Conservation (phyloP, 2,797 vertebrate genomes). For the Pampus argenteus region DNA sequence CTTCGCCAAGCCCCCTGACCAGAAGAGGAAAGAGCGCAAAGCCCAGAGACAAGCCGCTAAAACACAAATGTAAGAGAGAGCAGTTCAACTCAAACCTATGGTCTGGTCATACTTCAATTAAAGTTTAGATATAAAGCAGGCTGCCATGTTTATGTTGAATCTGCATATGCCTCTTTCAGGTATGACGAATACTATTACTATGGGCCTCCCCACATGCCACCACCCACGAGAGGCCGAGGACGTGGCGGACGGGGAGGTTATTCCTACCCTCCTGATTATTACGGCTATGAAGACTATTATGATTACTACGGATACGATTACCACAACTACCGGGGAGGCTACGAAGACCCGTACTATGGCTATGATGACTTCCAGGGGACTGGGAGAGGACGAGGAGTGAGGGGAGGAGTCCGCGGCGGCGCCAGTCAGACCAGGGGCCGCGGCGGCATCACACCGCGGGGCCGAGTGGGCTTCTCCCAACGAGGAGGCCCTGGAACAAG, state of each 20-base stretch:
- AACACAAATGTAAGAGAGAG: constrained; percentile 93
- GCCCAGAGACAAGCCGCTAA: constrained; percentile 99
- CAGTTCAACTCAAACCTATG: neutral
- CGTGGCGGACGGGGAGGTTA: constrained; percentile 95
- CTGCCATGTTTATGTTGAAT: constrained; percentile 12
- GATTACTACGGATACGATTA: constrained; percentile 99
- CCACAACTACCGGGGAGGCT: constrained; percentile 99
- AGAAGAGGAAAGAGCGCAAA: constrained; percentile 99
- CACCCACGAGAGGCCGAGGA: constrained; percentile 94
- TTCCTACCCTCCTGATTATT: constrained; percentile 97
- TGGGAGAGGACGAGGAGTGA: constrained; percentile 93
- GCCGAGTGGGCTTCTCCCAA: constrained; percentile 90
- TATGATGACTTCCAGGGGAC: constrained; percentile 98
- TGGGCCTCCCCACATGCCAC: constrained; percentile 96
- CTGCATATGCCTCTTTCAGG: constrained; percentile 79
- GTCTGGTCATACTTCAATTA: neutral
- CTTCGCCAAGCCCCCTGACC: constrained; percentile 99
- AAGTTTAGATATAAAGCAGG: neutral
- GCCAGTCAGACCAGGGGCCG: constrained; percentile 89
- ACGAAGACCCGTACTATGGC: constrained; percentile 98
- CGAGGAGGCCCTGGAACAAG: constrained; percentile 94
- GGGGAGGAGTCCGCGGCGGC: constrained; percentile 88
- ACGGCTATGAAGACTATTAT: constrained; percentile 99
- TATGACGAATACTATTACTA: constrained; percentile 99
- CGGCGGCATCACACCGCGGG: constrained; percentile 89